Evolutionary conservation across 2,113 vertebrate genomes (phyloP).

Genomic region (Sander lucioperca): DNA sequence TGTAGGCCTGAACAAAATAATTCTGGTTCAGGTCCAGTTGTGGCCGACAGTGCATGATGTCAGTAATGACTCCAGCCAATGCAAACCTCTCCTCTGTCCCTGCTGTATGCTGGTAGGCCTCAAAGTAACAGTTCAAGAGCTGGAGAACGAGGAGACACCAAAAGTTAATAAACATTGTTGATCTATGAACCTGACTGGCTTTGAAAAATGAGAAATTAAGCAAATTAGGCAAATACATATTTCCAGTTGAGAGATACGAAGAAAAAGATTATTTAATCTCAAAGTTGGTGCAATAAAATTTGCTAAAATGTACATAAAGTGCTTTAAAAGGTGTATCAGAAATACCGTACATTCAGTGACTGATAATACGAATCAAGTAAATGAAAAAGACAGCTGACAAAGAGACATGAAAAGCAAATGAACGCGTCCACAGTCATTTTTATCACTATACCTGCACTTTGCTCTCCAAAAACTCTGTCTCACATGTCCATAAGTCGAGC

Average conservation of each 20-base stretch:
- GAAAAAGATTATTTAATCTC: background rate
- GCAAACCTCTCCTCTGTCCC: constrained; percentile 82
- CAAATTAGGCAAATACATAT: background rate
- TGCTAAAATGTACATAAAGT: background rate
- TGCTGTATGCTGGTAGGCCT: constrained; percentile 83
- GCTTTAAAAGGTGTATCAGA: background rate
- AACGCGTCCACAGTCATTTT: background rate
- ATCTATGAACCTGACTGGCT: background rate
- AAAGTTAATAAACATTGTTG: background rate
- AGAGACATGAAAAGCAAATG: background rate
- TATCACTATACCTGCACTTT: constrained; percentile 81
- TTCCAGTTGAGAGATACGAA: background rate
- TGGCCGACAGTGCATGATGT: constrained; percentile 78
- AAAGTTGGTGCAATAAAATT: background rate
- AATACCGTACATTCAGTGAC: background rate
- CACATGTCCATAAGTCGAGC: constrained; percentile 85
- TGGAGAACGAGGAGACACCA: constrained; percentile 45
- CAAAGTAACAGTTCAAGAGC: constrained; percentile 85
- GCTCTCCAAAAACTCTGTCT: constrained; percentile 80
- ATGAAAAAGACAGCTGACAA: background rate
- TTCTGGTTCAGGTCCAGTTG: constrained; percentile 79
- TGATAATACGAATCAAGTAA: background rate
- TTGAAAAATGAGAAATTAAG: background rate
- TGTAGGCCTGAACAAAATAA: constrained; percentile 80
- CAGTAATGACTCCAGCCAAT: constrained; percentile 80